Percentiles rank a stretch among this genome's conserved stretches.
These are phyloP conservation scores for Eueides isabella DNA, from an alignment of 1,140 invertebrate genomes.

Conservation along the genomic window DNA sequence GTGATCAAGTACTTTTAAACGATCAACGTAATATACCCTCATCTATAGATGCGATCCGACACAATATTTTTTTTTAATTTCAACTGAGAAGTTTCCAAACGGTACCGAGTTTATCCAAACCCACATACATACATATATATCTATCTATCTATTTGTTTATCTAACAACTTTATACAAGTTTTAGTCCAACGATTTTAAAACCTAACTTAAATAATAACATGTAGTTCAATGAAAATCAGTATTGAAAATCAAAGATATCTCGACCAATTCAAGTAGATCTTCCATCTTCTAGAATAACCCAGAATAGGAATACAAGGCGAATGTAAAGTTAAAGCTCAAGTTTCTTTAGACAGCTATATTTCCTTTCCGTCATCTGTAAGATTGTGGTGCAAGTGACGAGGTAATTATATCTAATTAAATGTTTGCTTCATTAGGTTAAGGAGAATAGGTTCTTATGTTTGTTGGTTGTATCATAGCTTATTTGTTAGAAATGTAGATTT, in stretches of 20 bases:
- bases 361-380: slow-evolving; percentile 59
- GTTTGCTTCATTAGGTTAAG: slow-evolving; percentile 7
- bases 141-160: too few relatives aligned
- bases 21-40: too few relatives aligned
- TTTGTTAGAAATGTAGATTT: too few relatives aligned
- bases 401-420: slow-evolving; percentile 19
- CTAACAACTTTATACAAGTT: too few relatives aligned
- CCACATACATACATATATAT: too few relatives aligned
- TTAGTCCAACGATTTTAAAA: neutral
- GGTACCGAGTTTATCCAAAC: too few relatives aligned
- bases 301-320: slow-evolving; percentile 46
- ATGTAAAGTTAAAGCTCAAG: slow-evolving; percentile 57
- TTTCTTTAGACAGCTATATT: slow-evolving; percentile 70
- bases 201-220: slow-evolving; percentile 33
- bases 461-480: too few relatives aligned
- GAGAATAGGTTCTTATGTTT: neutral
- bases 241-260: slow-evolving; percentile 68
- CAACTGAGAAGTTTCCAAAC: too few relatives aligned
- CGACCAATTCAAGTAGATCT: slow-evolving; percentile 45
- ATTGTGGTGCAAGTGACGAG: slow-evolving; percentile 48
- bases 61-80: too few relatives aligned
- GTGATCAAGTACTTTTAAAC: too few relatives aligned
- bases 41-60: too few relatives aligned
- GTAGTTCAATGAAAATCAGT: slow-evolving; percentile 51
- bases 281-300: slow-evolving; percentile 27